Evolutionary conservation across 1,140 invertebrate genomes (phyloP).

Genomic region (Drosophila ananassae): DNA sequence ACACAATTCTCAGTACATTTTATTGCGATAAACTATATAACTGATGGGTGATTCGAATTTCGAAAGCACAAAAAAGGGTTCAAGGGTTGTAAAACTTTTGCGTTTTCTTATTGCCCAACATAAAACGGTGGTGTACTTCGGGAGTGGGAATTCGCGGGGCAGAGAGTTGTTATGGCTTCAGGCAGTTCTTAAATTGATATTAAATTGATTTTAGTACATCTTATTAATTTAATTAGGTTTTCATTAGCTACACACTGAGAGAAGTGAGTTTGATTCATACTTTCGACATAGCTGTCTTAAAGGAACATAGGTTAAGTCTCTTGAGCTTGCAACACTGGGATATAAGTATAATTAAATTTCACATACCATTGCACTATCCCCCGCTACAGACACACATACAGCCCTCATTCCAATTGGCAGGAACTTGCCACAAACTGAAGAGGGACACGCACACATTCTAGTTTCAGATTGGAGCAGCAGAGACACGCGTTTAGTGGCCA

Average conservation of each 20-base stretch:
- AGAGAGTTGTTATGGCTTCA: slow-evolving; percentile 14
- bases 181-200: slow-evolving; percentile 53
- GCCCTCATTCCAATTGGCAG: neutral
- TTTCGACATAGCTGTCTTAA: neutral
- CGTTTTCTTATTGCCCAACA: slow-evolving; percentile 51
- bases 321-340: slow-evolving; percentile 2
- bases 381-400: neutral
- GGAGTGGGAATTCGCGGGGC: neutral
- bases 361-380: slow-evolving; percentile 46
- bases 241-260: slow-evolving; percentile 20
- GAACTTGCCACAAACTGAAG: neutral
- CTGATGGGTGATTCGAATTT: slow-evolving; percentile 39
- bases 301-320: neutral
- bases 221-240: slow-evolving; percentile 67
- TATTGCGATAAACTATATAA: slow-evolving; percentile 65
- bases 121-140: slow-evolving; percentile 59
- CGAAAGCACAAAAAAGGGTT: slow-evolving; percentile 43
- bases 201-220: slow-evolving; percentile 59
- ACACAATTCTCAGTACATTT: slow-evolving; percentile 57
- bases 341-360: slow-evolving; percentile 61
- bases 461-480: slow-evolving; percentile 37
- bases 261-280: neutral
- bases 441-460: slow-evolving; percentile 22
- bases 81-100: slow-evolving; percentile 65
- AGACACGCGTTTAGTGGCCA: slow-evolving; percentile 57